A percentile compares a stretch with the other conserved stretches of the same genome.
Evolutionary conservation across 2,113 vertebrate species (phyloP).

Genomic region (Callipepla squamata): DNA sequence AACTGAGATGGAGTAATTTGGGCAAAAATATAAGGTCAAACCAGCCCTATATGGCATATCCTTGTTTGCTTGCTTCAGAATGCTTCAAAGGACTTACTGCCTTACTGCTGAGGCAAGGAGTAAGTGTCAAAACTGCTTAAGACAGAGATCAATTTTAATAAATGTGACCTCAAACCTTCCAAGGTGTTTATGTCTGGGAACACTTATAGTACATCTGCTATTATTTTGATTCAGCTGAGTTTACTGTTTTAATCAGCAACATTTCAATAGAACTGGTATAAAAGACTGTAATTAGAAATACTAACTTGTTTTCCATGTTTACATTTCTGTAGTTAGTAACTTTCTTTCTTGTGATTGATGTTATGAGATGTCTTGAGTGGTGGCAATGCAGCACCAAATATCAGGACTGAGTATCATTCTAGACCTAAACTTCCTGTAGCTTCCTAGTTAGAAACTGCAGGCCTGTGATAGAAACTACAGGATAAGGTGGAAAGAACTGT

Average conservation of each 20-base stretch:
- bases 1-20: constrained; percentile 57
- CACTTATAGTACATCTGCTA: constrained; percentile 73
- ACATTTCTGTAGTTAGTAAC: constrained; percentile 20
- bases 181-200: constrained; percentile 76
- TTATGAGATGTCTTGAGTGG: background rate
- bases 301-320: constrained; percentile 4
- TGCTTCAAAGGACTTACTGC: constrained; percentile 59
- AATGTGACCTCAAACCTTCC: constrained; percentile 61
- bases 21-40: constrained; percentile 57
- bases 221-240: constrained; percentile 71
- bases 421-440: background rate
- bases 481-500: background rate
- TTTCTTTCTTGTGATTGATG: background rate
- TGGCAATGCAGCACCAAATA: background rate
- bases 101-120: constrained; percentile 38
- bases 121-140: constrained; percentile 70
- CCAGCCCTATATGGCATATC: constrained; percentile 27
- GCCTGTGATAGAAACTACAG: background rate
- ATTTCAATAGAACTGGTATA: constrained; percentile 41
- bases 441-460: background rate
- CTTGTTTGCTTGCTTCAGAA: constrained; percentile 8
- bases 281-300: constrained; percentile 14
- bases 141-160: constrained; percentile 65
- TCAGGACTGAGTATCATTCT: background rate
- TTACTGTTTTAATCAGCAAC: constrained; percentile 71